Evolutionary conservation across 1,140 invertebrate genomes (phyloP).

Genomic region (Melanaphis sacchari): DNA sequence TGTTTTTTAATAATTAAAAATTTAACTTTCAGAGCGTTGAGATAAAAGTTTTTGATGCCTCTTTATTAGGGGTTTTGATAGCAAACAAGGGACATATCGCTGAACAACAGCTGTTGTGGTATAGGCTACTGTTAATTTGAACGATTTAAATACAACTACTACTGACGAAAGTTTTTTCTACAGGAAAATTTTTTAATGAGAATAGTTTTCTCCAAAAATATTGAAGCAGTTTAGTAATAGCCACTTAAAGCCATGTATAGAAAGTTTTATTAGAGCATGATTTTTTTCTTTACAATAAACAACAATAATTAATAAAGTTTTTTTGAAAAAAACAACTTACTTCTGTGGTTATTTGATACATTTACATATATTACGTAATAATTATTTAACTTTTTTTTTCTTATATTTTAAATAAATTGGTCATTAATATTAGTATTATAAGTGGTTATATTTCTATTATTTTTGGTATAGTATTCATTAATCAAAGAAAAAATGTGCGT

Average conservation of each 20-base stretch:
- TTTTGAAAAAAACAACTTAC: neutral
- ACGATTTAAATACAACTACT: constrained; percentile 36
- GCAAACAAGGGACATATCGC: constrained; percentile 35
- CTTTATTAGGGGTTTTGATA: constrained; percentile 10
- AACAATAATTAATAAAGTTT: neutral
- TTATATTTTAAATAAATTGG: neutral
- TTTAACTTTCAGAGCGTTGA: neutral
- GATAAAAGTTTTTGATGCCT: constrained; percentile 20
- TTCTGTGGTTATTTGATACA: neutral
- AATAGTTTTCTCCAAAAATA: constrained; percentile 31
- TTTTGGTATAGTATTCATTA: too few species aligned
- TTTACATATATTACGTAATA: neutral
- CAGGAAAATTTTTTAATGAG: neutral
- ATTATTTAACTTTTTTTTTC: neutral
- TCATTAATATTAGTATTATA: too few species aligned
- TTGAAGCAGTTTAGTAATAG: constrained; percentile 33
- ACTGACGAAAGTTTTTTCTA: constrained; percentile 18
- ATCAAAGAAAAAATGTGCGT: too few species aligned
- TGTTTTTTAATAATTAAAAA: constrained; percentile 39
- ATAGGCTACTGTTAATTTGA: constrained; percentile 29
- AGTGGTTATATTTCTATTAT: too few species aligned
- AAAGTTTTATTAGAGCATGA: neutral
- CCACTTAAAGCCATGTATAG: neutral
- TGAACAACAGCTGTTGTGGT: constrained; percentile 42
- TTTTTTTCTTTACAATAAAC: neutral